phyloP scores from a whole-genome alignment of 2,888 invertebrate species.

The Apamea epomidion region DNA sequence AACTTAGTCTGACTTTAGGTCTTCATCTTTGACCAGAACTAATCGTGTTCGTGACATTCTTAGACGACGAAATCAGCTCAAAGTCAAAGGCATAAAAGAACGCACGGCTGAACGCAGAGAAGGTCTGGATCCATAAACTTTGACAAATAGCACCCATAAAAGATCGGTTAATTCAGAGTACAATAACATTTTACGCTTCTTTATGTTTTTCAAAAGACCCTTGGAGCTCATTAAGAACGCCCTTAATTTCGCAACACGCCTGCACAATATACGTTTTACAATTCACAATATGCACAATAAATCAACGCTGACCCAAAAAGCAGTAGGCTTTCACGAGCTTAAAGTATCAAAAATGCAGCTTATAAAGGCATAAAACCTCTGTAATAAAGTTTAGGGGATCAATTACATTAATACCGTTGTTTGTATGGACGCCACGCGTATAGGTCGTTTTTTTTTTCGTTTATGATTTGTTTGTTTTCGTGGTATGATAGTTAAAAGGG shows the following conservation, averaged over 20 bases:
- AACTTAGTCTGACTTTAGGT: neutral
- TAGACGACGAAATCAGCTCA: neutral
- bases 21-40: neutral
- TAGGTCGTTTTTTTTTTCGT: conserved; percentile 42
- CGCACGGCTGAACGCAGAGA: neutral
- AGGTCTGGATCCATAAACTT: neutral
- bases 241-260: conserved; percentile 50
- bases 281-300: conserved; percentile 49
- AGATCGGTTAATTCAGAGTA: conserved; percentile 12
- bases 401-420: conserved; percentile 36
- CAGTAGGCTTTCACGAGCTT: conserved; percentile 30
- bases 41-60: neutral
- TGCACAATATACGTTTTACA: conserved; percentile 37
- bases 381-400: conserved; percentile 26
- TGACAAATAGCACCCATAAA: conserved; percentile 21
- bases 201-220: conserved; percentile 15
- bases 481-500: conserved; percentile 40
- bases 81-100: neutral
- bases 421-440: conserved; percentile 45
- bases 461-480: conserved; percentile 48
- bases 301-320: conserved; percentile 58
- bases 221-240: conserved; percentile 35
- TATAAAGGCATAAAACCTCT: conserved; percentile 8
- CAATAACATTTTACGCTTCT: conserved; percentile 16
- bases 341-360: conserved; percentile 25